phyloP scores from a whole-genome alignment of 1,140 invertebrate species.

The Fopius arisanus region DNA sequence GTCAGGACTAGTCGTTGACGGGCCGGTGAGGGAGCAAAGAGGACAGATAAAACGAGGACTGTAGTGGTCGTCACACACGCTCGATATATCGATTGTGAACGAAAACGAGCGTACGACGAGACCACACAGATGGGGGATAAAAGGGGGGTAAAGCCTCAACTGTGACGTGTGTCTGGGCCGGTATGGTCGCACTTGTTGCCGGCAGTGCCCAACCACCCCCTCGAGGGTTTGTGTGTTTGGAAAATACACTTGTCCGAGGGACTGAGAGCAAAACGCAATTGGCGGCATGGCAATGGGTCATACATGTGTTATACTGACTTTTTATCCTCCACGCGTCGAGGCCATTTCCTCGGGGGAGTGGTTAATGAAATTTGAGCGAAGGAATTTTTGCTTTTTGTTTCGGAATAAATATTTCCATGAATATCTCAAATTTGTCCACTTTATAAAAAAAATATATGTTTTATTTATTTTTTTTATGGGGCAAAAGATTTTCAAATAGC shows the following conservation, averaged over 20 bases:
- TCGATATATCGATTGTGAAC: conserved; percentile 61
- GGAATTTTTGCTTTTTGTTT: too few species aligned
- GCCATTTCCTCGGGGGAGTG: too few species aligned
- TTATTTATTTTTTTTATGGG: too few species aligned
- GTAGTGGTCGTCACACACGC: conserved; percentile 36
- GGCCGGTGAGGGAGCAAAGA: not conserved
- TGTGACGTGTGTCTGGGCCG: conserved; percentile 43
- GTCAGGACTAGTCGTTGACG: not conserved
- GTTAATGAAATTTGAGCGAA: too few species aligned
- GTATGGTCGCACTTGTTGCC: conserved; percentile 61
- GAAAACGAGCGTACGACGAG: conserved; percentile 47
- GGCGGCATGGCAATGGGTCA: not conserved
- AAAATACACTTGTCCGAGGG: not conserved
- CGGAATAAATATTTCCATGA: too few species aligned
- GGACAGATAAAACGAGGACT: not conserved
- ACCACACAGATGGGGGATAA: conserved; percentile 34
- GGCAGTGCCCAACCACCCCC: conserved; percentile 46
- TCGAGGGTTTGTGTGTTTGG: conserved; percentile 8
- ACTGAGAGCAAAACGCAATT: conserved; percentile 5
- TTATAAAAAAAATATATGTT: too few species aligned
- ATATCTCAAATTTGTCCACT: too few species aligned
- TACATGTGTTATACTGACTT: too few species aligned
- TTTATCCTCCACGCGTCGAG: too few species aligned
- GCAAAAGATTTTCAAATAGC: too few species aligned
- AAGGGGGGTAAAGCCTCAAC: not conserved